Evolutionary conservation across 1,140 invertebrate genomes (phyloP), one percentile per base, ranked within the genome.

Genomic region (Portunus trituberculatus): DNA sequence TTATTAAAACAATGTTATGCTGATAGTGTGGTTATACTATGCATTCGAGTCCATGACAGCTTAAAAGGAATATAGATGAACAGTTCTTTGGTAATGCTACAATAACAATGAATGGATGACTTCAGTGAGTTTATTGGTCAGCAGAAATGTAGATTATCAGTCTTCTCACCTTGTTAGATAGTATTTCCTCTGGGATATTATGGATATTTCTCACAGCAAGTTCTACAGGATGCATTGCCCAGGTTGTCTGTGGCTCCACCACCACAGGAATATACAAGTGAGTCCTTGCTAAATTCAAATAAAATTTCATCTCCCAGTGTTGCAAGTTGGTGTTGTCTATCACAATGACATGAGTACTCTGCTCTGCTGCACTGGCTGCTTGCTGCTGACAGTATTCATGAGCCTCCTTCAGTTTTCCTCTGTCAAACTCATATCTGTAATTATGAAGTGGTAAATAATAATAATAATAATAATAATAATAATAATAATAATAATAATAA

Each of bases 261-360:
- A 97, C 82, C 32, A 97, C 59, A 59, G 96, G 96, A 59, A 96
- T 90, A 96, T 97, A 97, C 90, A 96, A 92, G 92, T 96, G 93
- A 52, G 93, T 92, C 3, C 95, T 95, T 8, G 97, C 97, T 12
- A 97, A 52, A 0, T 96, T 45, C 28, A 97, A 76, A 96, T 97
- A 97, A 39, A 91, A 82, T 76, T 96, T 96, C 96, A 96, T 96
- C 96, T 97, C 97, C 97, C 96, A 97, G 16, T 96, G 91, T 67
- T 96, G 96, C 29, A 97, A 93, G 93, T 97, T 97, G 29, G 97
- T 97, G 96, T 97, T 97, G 95, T 97, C 97, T 94, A 97, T 97
- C 29, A 97, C 95, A 10, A 97, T 96, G 8, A 97, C 95, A 31
- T 94, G 92, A 29, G 45, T 94, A 0, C 94, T 87, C 3, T 76